Conservation (phyloP, 2,113 vertebrate species). For the Sorex fumeus region DNA sequence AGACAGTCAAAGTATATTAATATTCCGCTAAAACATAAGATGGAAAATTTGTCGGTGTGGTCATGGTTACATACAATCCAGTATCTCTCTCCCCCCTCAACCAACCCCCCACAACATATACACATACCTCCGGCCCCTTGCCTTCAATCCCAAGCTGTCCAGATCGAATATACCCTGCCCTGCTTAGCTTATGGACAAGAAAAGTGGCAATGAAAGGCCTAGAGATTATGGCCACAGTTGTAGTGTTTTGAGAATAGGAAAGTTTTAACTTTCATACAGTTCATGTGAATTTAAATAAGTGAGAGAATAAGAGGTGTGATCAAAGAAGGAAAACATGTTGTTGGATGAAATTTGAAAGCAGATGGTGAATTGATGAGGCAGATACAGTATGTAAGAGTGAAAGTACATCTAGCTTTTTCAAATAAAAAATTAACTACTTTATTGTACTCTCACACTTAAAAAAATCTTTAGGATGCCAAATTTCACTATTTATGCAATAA, state of each 20-base stretch:
- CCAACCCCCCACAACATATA: too few species aligned
- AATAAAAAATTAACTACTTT: constrained; percentile 70
- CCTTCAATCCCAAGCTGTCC: background rate
- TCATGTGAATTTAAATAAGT: constrained; percentile 72
- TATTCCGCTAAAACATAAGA: background rate
- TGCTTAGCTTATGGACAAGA: background rate
- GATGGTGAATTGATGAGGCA: constrained; percentile 83
- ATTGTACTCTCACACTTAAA: constrained; percentile 9
- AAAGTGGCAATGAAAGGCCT: background rate
- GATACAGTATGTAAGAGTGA: constrained; percentile 65
- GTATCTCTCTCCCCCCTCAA: background rate
- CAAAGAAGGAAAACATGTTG: constrained; percentile 81
- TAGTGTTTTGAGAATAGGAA: background rate
- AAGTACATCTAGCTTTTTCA: constrained; percentile 76
- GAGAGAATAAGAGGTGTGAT: constrained; percentile 77
- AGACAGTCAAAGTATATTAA: background rate
- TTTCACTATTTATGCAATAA: background rate
- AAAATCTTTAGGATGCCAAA: constrained; percentile 3
- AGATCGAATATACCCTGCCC: background rate
- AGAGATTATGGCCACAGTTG: background rate
- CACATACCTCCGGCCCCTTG: fast-evolving
- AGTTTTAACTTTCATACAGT: constrained; percentile 59
- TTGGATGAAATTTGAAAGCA: constrained; percentile 81
- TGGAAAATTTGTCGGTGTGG: background rate
- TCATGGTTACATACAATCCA: fast-evolving